Base-by-base conservation (phyloP, 53 echinoderm and acorn worm species). In the Apostichopus leukothele region DNA sequence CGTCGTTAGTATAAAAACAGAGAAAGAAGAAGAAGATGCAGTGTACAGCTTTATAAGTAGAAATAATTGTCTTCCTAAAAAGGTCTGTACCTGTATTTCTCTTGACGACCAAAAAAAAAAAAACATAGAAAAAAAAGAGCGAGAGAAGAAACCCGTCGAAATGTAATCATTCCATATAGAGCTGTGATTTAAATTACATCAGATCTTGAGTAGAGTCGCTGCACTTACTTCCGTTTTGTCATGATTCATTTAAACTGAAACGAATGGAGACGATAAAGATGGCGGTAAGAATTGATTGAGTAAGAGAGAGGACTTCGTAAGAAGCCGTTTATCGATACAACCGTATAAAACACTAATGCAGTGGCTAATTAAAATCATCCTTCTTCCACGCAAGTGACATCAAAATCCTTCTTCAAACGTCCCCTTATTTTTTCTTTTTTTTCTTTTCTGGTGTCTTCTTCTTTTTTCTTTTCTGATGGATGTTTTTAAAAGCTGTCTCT, bases 171-270 rank as follows among this genome's bases (percentile, higher is more conserved):
- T 11, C 67, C 18, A 39, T 59, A 85, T 39, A 39, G 39, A 57
- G 83, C 19, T 81, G 83, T 81, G 83, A 81, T 81, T 81, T 81
- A 81, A 81, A 81, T 81, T 53, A 81, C 83, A 81, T 81, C 83
- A 6, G 83, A 4, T 51, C 5, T 57, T 16, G 83, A 26, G 76
- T 19, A 25, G 71, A 71, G 71, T 76, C 83, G 14, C 55, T 14
- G 59, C 83, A 76, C 77, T 76, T 67, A 81, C 59, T 81, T 81
- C 55, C 83, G 53, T 21, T 12, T n/a, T 81, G 83, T 54, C 83
- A 81, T 81, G 83, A 81, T 81, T 81, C 12, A 81, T 81, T 81
- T 81, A 81, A 81, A 54, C 55, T 81, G 83, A 81, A 81, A 81
- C 19, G 83, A 53, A 81, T 81, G n/a, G 83, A 57, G 54, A 20